Evolutionary conservation across 1,140 invertebrate genomes (phyloP).

Genomic region (Trichonephila clavata): DNA sequence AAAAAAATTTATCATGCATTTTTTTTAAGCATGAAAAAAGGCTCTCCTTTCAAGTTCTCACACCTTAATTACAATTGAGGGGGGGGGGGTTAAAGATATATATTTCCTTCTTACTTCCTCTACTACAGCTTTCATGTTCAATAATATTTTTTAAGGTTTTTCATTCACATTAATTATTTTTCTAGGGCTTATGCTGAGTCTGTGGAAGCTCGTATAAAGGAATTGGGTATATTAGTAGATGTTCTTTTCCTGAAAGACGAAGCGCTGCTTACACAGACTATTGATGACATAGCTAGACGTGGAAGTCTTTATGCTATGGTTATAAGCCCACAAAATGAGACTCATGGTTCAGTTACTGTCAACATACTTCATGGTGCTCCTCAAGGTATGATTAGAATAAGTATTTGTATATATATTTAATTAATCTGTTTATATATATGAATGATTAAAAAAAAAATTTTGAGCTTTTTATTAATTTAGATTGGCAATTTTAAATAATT

Average conservation of each 20-base stretch:
- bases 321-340: slow-evolving; percentile 91
- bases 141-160: not conserved
- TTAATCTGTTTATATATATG: not conserved
- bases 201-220: slow-evolving; percentile 91
- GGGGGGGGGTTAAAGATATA: too few relatives aligned
- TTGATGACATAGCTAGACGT: slow-evolving; percentile 92
- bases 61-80: too few relatives aligned
- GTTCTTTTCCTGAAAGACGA: slow-evolving; percentile 94
- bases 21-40: too few relatives aligned
- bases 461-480: too few relatives aligned
- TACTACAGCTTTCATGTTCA: too few relatives aligned
- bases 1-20: too few relatives aligned
- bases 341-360: slow-evolving; percentile 91
- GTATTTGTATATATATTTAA: not conserved
- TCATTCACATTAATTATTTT: slow-evolving; percentile 73
- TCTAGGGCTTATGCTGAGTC: slow-evolving; percentile 93
- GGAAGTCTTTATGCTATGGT: slow-evolving; percentile 94
- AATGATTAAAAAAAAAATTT: too few relatives aligned
- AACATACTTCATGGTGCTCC: slow-evolving; percentile 94
- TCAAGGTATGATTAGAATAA: slow-evolving; percentile 85
- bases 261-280: slow-evolving; percentile 89
- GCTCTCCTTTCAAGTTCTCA: too few relatives aligned
- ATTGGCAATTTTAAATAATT: too few relatives aligned
- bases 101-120: too few relatives aligned
- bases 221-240: slow-evolving; percentile 88